Base-by-base conservation (phyloP, 2,888 invertebrate genomes). In the Leucophora obtusa region DNA sequence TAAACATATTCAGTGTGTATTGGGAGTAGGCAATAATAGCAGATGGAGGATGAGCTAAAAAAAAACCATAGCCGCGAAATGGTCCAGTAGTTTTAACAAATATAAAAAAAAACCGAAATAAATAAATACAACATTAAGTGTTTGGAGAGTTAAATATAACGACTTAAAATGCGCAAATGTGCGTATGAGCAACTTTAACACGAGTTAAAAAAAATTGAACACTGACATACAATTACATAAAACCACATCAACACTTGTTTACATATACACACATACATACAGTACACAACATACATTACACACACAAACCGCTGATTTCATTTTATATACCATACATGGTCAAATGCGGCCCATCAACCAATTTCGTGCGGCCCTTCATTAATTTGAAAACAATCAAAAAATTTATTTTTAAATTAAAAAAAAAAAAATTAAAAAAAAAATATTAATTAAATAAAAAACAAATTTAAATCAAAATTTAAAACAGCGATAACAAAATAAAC, bases 111-210 rank as follows among this genome's bases (percentile, higher is more conserved):
- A 28, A 59, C 63, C 53, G 43, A 43, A 33, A 56, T 56, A 56
- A 4, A 28, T 56, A 33, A 9, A 33, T 56, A 28, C 2, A n/a
- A 56, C 15, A 56, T 5, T 15, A 15, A 14, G 8, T 15, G 2
- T 60, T 6, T 15, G 56, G 14, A 47, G 43, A 60, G 66, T 78
- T 78, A 62, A 78, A 78, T 69, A 73, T 68, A 73, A 53, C 35
- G 53, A 69, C 51, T 58, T 17, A 8, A 63, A 74, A 70, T 85
- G 86, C 84, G 86, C 87, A 86, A 85, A 83, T 85, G 85, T 87
- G 88, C 87, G 86, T 87, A 87, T 87, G 84, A 87, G 84, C 84
- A 84, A 86, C 86, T 86, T 84, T 86, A 86, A 86, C 86, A 86
- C 1, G 83, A 84, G 84, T 86, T 85, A 28, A 28, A 28, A 28